Evolutionary conservation across 1,140 invertebrate genomes (phyloP).

Genomic region (Chymomyza costata): DNA sequence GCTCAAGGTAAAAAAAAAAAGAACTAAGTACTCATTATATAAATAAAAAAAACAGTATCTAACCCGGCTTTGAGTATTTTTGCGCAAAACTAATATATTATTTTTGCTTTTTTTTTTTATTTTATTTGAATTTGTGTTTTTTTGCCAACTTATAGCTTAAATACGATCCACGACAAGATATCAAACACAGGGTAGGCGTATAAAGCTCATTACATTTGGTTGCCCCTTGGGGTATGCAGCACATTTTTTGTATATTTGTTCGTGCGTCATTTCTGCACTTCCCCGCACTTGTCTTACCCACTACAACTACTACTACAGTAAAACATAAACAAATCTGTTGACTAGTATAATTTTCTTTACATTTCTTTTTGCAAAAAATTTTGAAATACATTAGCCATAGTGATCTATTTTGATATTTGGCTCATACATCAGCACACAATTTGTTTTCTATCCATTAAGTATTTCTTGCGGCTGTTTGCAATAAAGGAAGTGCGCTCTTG

Average conservation of each 20-base stretch:
- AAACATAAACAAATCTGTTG: no score
- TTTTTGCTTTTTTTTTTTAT: constrained; percentile 22
- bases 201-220: neutral
- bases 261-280: constrained; percentile 58
- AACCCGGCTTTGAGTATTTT: constrained; percentile 29
- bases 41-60: constrained; percentile 9
- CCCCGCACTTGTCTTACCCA: no score
- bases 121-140: constrained; percentile 26
- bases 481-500: constrained; percentile 62
- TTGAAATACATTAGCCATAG: constrained; percentile 49
- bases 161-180: constrained; percentile 66
- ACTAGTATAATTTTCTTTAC: no score
- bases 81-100: constrained; percentile 41
- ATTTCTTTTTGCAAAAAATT: constrained; percentile 28
- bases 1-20: constrained; percentile 81
- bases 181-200: constrained; percentile 64
- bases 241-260: no score
- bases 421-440: constrained; percentile 49
- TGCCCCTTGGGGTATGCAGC: constrained; percentile 44
- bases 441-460: constrained; percentile 26
- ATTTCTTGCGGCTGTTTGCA: constrained; percentile 51
- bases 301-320: no score
- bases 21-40: neutral
- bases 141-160: constrained; percentile 44
- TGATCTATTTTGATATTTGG: neutral